Evolutionary conservation across 2,113 vertebrate species (phyloP), one percentile per base, ranked within the genome.

Genomic region (Empidonax traillii): DNA sequence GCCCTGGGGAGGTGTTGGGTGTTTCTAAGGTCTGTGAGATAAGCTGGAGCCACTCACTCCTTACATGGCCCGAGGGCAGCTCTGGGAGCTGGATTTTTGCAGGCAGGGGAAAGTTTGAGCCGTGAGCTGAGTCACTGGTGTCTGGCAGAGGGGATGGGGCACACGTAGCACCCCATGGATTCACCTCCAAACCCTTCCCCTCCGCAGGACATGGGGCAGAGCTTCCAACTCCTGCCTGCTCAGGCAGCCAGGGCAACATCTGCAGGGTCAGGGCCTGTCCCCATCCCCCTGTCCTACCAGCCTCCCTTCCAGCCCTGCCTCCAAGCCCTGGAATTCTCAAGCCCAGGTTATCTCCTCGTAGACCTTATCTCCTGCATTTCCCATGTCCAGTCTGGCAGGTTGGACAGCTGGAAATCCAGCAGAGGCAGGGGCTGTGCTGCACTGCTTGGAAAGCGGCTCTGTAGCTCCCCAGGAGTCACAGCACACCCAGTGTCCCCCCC

Each of bases 351-450:
- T 85, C 65, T 87, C 58, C 62, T 76, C 13, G 0, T 16, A 68
- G 69, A 58, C 75, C 67, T 94, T 73, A 91, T 73, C 94, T 89
- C 41, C 81, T 80, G 63, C 81, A 8, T 74, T 83, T 79, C 67
- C 66, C 62, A 71, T 78, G 53, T 69, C 89, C 30, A 9, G 89
- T 62, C 92, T 9, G 61, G 37, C 93, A 86, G 93, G 89, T 65
- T 78, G 65, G 89, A 12, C 78, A 59, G 63, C 41, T 88, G 62
- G 51, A 47, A 43, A 68, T 53, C 30, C 17, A 5, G 17, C 3
- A 3, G 83, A 35, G 56, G 69, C 33, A 7, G 8, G 4, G 35
- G 49, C 31, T 47, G 35, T 47, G 75, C 68, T 56, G 80, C 28
- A 12, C 3, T 3, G 9, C 93, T 59, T 2, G 2, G 56, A 1